phyloP scores from a whole-genome alignment of 2,797 vertebrate genomes.

The Acipenser ruthenus region DNA sequence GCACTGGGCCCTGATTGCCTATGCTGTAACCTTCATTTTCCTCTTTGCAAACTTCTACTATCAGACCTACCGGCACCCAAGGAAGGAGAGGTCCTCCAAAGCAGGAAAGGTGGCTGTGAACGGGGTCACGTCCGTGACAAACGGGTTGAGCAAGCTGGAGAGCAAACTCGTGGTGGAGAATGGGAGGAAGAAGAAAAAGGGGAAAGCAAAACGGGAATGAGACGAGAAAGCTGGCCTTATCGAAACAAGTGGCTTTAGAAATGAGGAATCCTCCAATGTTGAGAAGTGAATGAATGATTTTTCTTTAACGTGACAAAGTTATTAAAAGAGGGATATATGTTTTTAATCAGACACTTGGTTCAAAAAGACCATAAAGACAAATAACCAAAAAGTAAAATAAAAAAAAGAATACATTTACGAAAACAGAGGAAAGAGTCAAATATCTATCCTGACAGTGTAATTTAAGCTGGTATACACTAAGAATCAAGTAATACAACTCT shows the following conservation, averaged over 20 bases:
- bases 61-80: slow-evolving; percentile 90
- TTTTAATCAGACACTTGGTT: too few relatives aligned
- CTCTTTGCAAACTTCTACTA: slow-evolving; percentile 97
- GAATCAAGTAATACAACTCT: too few relatives aligned
- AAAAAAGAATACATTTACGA: too few relatives aligned
- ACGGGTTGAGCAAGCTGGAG: slow-evolving; percentile 74
- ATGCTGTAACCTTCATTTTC: slow-evolving; percentile 90
- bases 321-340: too few relatives aligned
- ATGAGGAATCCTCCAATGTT: slow-evolving; percentile 49
- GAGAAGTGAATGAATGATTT: slow-evolving; percentile 6
- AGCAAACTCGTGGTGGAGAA: slow-evolving; percentile 69
- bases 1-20: slow-evolving; percentile 96
- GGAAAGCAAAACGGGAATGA: slow-evolving; percentile 93
- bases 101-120: slow-evolving; percentile 69
- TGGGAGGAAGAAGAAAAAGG: slow-evolving; percentile 85
- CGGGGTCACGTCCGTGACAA: slow-evolving; percentile 61
- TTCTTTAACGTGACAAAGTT: too few relatives aligned
- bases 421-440: too few relatives aligned
- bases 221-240: slow-evolving; percentile 49
- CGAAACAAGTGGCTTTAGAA: slow-evolving; percentile 29
- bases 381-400: too few relatives aligned
- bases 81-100: slow-evolving; percentile 60
- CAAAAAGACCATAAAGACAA: too few relatives aligned
- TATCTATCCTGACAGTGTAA: too few relatives aligned
- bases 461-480: too few relatives aligned